Evolutionary conservation across 2,888 invertebrate genomes (phyloP).

Genomic region (Drosophila sordidapex): DNA sequence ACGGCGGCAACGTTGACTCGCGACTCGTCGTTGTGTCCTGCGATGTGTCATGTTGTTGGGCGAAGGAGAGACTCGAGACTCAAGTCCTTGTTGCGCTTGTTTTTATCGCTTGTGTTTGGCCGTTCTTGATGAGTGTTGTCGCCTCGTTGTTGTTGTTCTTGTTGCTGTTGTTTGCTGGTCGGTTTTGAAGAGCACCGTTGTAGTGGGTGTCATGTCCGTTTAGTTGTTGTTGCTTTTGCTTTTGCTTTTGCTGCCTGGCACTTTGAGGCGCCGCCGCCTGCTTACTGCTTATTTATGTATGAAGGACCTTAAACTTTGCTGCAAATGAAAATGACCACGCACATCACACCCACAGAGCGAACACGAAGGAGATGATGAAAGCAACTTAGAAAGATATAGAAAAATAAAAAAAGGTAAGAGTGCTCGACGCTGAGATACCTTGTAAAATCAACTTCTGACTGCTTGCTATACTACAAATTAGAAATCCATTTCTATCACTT

Average conservation of each 20-base stretch:
- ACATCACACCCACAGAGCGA: slow-evolving; percentile 21
- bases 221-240: slow-evolving; percentile 54
- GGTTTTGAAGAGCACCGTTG: slow-evolving; percentile 68
- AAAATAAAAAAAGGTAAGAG: slow-evolving; percentile 12
- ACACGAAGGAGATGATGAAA: slow-evolving; percentile 25
- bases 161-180: slow-evolving; percentile 49
- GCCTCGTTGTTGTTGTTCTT: slow-evolving; percentile 45
- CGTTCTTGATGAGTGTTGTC: slow-evolving; percentile 76
- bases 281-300: slow-evolving; percentile 79
- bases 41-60: slow-evolving; percentile 68
- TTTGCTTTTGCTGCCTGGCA: slow-evolving; percentile 44
- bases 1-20: slow-evolving; percentile 35
- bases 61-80: slow-evolving; percentile 59
- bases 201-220: slow-evolving; percentile 79
- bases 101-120: slow-evolving; percentile 77
- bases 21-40: slow-evolving; percentile 52
- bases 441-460: neutral
- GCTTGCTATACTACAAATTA: neutral
- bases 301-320: slow-evolving; percentile 80
- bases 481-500: neutral
- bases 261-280: slow-evolving; percentile 73
- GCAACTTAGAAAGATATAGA: slow-evolving; percentile 4
- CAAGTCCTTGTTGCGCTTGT: slow-evolving; percentile 80
- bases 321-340: slow-evolving; percentile 73
- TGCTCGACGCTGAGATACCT: neutral